Conservation (phyloP, 2,797 vertebrate genomes). For the Vespertilio murinus region DNA sequence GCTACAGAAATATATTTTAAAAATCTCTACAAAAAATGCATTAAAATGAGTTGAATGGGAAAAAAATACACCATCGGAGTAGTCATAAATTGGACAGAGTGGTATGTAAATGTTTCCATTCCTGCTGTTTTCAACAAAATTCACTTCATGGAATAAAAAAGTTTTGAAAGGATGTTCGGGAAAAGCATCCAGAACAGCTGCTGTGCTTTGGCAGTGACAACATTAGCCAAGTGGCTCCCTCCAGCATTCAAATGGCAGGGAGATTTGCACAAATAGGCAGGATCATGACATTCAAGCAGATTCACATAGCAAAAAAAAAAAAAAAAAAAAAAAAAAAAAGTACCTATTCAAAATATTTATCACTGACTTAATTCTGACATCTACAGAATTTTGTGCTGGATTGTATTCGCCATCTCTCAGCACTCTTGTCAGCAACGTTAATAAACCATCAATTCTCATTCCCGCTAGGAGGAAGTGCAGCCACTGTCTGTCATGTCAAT, state of each 20-base stretch:
- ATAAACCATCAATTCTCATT: background rate
- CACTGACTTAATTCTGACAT: background rate
- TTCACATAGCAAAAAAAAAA: background rate
- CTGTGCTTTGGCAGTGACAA: background rate
- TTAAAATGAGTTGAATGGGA: background rate
- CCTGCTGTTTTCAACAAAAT: background rate
- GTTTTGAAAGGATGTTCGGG: background rate
- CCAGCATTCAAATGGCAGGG: background rate
- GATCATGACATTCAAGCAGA: background rate
- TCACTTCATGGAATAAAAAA: background rate
- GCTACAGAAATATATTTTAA: background rate
- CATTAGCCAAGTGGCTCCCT: slow-evolving; percentile 10
- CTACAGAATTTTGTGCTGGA: background rate
- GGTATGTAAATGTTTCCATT: background rate
- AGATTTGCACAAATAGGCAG: background rate
- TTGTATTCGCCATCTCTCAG: background rate
- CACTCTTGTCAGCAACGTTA: background rate
- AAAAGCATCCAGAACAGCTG: slow-evolving; percentile 19
- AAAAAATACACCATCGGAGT: background rate
- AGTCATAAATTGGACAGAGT: background rate
- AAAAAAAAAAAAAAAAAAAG: background rate
- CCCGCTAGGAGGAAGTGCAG: background rate
- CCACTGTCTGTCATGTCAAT: slow-evolving; percentile 1
- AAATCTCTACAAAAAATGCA: background rate
- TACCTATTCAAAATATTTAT: slow-evolving; percentile 32